These are phyloP conservation scores for Sebastes ruberrimus DNA, from an alignment of 2,797 vertebrate genomes.

Conservation along the genomic window DNA sequence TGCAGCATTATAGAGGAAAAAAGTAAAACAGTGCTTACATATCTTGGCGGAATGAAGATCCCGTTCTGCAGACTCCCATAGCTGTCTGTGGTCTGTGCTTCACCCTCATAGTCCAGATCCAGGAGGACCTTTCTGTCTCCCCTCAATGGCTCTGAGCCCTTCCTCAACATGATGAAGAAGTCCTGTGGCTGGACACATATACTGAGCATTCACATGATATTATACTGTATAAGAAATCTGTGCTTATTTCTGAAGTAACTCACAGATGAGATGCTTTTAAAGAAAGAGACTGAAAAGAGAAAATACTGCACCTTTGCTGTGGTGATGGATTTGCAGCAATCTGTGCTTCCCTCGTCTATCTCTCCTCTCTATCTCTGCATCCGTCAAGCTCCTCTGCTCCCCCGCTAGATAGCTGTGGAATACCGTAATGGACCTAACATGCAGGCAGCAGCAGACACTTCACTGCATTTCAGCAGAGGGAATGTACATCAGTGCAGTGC, in stretches of 20 bases:
- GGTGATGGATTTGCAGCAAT: slow-evolving; percentile 57
- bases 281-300: neutral
- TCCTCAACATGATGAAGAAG: slow-evolving; percentile 74
- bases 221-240: neutral
- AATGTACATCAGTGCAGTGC: slow-evolving; percentile 8
- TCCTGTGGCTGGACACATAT: slow-evolving; percentile 1
- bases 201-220: neutral
- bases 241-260: slow-evolving; percentile 16
- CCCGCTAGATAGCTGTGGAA: slow-evolving; percentile 41
- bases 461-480: slow-evolving; percentile 41
- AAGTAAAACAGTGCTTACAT: slow-evolving; percentile 69
- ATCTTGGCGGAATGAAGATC: slow-evolving; percentile 75
- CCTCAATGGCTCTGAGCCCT: slow-evolving; percentile 66
- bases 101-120: slow-evolving; percentile 69
- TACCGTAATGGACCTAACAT: slow-evolving; percentile 71
- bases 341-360: slow-evolving; percentile 46
- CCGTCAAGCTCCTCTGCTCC: slow-evolving; percentile 56
- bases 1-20: neutral
- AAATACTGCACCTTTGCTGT: slow-evolving; percentile 43
- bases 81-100: slow-evolving; percentile 68
- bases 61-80: slow-evolving; percentile 82
- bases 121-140: slow-evolving; percentile 82
- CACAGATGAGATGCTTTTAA: neutral
- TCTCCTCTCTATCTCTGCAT: slow-evolving; percentile 67
- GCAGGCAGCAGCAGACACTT: slow-evolving; percentile 34